Evolutionary conservation across 2,797 vertebrate genomes (phyloP), one percentile per base, ranked within the genome.

Genomic region (Argya squamiceps): DNA sequence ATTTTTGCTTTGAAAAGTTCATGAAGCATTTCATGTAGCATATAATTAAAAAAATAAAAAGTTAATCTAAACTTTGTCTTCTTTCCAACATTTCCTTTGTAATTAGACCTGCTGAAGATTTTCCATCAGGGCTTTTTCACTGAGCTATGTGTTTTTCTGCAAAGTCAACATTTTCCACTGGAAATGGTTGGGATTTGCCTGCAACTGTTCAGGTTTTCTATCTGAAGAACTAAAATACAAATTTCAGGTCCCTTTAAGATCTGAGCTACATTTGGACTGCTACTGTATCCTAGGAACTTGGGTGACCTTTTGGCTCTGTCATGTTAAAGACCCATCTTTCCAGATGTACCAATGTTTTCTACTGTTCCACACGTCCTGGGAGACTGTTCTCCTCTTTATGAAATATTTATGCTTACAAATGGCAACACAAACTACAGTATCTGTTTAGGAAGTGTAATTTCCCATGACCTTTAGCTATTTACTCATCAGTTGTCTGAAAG

Each of bases 101-200:
- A 92, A 80, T 79, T 89, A 91, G 70, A 67, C 60, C 85, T 73
- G 52, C 52, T 74, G 70, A 79, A 84, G 77, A 82, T 90, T 96
- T 97, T 96, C 92, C 74, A 0, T 96, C 67, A 84, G 67, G 77
- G 67, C 20, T 80, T 93, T 95, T 94, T 87, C 47, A 56, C 9
- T 77, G 64, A 82, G 55, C 89, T 89, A 15, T 4, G 24, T 8
- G 2, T 52, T 89, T 89, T 94, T 94, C 59, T 91, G 94, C 90
- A 82, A 77, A 84, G 84, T 89, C 84, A 96, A 37, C 70, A 43
- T 84, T 96, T 96, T 96, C 81, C 84, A 62, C 49, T 95, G 94
- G 89, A 93, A 93, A 79, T 65, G 36, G 65, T 59, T 96, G 63
- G 43, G 71, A 77, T 93, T 96, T 94, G 74, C 70, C 81, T 91